Percentiles rank a stretch among this genome's conserved stretches.
Evolutionary conservation across 1,140 invertebrate species (phyloP).

Genomic region (Nixonia krombeini): DNA sequence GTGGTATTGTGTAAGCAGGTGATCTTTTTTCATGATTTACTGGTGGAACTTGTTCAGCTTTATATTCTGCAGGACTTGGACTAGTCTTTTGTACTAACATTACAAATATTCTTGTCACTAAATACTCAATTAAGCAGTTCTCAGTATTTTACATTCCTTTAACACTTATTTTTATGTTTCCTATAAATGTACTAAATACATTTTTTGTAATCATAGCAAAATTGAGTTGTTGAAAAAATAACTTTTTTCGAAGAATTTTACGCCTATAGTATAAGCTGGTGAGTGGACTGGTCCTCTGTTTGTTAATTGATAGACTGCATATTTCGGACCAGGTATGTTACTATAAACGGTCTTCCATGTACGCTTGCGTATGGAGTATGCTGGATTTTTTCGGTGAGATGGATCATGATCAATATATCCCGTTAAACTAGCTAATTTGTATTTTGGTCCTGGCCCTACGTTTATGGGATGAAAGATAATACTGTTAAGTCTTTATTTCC

Average conservation of each 20-base stretch:
- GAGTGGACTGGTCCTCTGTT: constrained; percentile 49
- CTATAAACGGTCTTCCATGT: neutral
- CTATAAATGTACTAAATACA: neutral
- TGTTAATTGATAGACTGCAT: constrained; percentile 55
- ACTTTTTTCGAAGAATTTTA: constrained; percentile 40
- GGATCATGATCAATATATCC: constrained; percentile 66
- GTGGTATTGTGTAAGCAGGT: constrained; percentile 54
- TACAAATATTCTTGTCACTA: neutral
- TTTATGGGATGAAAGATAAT: too few relatives aligned
- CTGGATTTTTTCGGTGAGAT: constrained; percentile 59
- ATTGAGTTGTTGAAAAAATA: neutral
- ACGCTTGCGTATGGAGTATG: constrained; percentile 57
- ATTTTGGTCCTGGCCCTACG: constrained; percentile 67
- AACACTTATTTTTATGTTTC: constrained; percentile 1
- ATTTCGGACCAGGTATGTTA: constrained; percentile 62
- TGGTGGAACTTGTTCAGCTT: constrained; percentile 55
- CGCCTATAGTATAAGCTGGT: constrained; percentile 59
- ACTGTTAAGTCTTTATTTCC: too few relatives aligned
- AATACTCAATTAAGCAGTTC: neutral
- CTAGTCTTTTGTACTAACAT: constrained; percentile 26
- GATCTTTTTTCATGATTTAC: constrained; percentile 57
- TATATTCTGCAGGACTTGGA: constrained; percentile 65
- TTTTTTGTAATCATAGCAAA: constrained; percentile 7
- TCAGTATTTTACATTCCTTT: too few relatives aligned
- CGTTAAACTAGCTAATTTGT: constrained; percentile 58